phyloP scores from a whole-genome alignment of 1,140 invertebrate species.

The Lanistes nyassanus region DNA sequence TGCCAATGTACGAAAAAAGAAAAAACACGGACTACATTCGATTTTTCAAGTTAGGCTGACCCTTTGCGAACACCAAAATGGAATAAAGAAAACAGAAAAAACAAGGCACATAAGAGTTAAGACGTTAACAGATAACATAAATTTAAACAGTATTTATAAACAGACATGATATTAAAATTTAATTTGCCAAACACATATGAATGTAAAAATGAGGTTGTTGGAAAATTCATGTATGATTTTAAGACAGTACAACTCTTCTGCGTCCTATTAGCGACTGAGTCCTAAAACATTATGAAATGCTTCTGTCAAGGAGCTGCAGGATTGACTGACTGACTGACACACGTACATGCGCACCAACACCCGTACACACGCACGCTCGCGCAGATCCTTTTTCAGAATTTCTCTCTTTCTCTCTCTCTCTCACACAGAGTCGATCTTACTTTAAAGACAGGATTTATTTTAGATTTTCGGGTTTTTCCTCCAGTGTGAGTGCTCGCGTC shows the following conservation, averaged over 20 bases:
- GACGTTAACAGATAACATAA: too few species aligned
- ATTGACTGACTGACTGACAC: neutral
- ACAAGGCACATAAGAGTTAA: neutral
- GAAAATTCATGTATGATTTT: neutral
- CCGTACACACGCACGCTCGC: constrained; percentile 5
- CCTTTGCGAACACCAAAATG: too few species aligned
- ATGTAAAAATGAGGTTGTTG: neutral
- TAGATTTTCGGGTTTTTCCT: neutral
- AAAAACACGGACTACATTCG: too few species aligned
- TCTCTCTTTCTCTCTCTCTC: neutral
- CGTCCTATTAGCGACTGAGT: too few species aligned
- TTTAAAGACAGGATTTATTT: neutral
- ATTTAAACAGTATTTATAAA: neutral
- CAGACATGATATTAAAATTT: too few species aligned
- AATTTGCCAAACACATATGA: neutral
- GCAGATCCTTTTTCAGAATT: too few species aligned
- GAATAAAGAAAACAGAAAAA: constrained; percentile 1
- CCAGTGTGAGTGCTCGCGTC: too few species aligned
- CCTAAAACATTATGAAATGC: too few species aligned
- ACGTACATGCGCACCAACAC: constrained; percentile 3
- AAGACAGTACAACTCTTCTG: neutral
- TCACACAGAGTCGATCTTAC: neutral
- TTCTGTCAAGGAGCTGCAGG: too few species aligned
- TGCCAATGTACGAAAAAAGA: too few species aligned
- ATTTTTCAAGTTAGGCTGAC: too few species aligned